Evolutionary conservation across 2,888 invertebrate genomes (phyloP).

Genomic region (Drosophila paranaensis): DNA sequence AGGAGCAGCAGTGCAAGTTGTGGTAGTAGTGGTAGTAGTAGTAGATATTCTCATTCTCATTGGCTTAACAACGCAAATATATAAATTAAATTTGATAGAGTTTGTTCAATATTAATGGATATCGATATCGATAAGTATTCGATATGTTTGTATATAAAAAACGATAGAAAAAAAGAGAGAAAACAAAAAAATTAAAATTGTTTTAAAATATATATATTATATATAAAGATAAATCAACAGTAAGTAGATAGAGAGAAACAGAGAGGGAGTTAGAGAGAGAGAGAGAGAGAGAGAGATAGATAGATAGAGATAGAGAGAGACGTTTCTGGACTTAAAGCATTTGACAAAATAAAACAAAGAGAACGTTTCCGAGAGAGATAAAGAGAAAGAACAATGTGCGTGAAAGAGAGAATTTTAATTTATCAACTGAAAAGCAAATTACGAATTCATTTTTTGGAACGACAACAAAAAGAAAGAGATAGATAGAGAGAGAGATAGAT

Average conservation of each 20-base stretch:
- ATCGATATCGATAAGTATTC: constrained; percentile 31
- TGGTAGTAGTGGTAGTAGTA: constrained; percentile 81
- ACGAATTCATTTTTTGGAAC: constrained; percentile 43
- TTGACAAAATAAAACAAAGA: constrained; percentile 41
- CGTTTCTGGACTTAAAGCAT: constrained; percentile 33
- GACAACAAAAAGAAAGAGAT: constrained; percentile 36
- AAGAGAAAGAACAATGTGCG: not conserved
- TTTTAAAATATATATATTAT: constrained; percentile 27
- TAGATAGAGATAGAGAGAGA: constrained; percentile 12
- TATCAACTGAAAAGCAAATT: constrained; percentile 49
- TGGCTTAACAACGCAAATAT: constrained; percentile 84
- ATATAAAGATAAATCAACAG: constrained; percentile 33
- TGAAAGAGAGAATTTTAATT: constrained; percentile 6
- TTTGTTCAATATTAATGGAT: constrained; percentile 66
- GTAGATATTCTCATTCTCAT: constrained; percentile 84
- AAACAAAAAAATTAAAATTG: constrained; percentile 53
- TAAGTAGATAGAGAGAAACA: constrained; percentile 11
- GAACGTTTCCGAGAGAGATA: constrained; percentile 5
- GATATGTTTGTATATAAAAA: constrained; percentile 13
- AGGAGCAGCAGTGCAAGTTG: constrained; percentile 83
- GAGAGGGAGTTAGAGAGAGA: not conserved
- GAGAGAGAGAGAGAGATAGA: no score
- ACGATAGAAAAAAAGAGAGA: constrained; percentile 53
- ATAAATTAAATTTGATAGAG: constrained; percentile 79
- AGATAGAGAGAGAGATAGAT: constrained; percentile 10